Conservation (phyloP, 2,797 vertebrate species). For the Euphonia xanthogaster region DNA sequence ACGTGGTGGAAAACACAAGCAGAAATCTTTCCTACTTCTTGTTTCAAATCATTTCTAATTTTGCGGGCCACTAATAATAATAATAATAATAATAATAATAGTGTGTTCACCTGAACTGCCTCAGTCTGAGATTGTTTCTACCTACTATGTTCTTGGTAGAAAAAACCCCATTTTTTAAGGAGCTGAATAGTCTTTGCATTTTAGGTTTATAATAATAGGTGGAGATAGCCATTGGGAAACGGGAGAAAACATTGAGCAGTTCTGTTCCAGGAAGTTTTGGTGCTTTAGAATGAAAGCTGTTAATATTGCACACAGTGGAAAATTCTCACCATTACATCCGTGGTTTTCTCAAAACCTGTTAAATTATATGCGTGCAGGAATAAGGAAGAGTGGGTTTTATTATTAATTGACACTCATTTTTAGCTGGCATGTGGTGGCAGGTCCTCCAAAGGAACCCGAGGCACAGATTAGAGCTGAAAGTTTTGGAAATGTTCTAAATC, state of each 20-base stretch:
- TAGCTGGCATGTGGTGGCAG: conserved; percentile 77
- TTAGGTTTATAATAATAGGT: conserved; percentile 1
- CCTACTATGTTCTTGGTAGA: conserved; percentile 25
- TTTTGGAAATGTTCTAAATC: conserved; percentile 74
- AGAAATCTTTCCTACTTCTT: conserved; percentile 52
- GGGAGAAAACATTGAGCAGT: conserved; percentile 56
- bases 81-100: not conserved
- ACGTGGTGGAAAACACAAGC: not conserved
- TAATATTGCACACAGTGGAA: conserved; percentile 55
- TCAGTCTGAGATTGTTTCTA: conserved; percentile 32
- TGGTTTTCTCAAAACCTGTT: conserved; percentile 73
- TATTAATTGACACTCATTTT: conserved; percentile 82
- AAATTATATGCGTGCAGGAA: conserved; percentile 68
- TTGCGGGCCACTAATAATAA: conserved; percentile 3
- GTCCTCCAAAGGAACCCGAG: conserved; percentile 69
- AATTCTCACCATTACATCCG: conserved; percentile 61
- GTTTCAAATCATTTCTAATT: conserved; percentile 53
- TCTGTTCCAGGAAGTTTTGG: conserved; percentile 71
- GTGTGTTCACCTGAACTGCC: not conserved
- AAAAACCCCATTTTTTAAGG: conserved; percentile 58
- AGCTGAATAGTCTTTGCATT: conserved; percentile 65
- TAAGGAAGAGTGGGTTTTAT: conserved; percentile 51
- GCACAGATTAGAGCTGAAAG: conserved; percentile 69
- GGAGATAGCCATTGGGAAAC: conserved; percentile 55
- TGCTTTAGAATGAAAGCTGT: conserved; percentile 73